A percentile compares a stretch with the other conserved stretches of the same genome.
These are phyloP conservation scores for Ochotona princeps DNA, from an alignment of 2,113 vertebrate species.

Conservation along the genomic window DNA sequence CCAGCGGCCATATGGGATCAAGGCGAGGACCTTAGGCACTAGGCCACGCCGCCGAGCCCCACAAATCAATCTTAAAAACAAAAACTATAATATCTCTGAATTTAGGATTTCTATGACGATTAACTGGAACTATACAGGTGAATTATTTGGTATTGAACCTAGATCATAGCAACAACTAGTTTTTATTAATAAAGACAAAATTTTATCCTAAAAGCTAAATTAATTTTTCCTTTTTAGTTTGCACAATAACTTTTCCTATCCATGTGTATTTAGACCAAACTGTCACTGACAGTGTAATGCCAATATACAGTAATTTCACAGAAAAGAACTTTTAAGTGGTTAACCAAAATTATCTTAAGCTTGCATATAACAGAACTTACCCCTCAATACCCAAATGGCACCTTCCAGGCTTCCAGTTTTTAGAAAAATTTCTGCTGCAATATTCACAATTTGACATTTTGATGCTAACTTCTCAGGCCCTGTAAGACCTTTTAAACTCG, in stretches of 20 bases:
- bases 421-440: constrained; percentile 93
- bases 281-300: not conserved
- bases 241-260: not conserved
- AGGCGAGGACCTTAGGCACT: too few relatives aligned
- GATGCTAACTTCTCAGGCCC: constrained; percentile 87
- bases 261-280: not conserved
- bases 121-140: not conserved
- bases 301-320: not conserved
- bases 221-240: constrained; percentile 18
- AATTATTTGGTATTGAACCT: not conserved
- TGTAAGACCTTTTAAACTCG: constrained; percentile 90
- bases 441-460: constrained; percentile 92
- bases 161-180: not conserved
- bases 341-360: not conserved
- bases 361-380: constrained; percentile 82
- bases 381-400: constrained; percentile 90
- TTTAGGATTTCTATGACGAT: not conserved
- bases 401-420: constrained; percentile 90
- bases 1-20: too few relatives aligned
- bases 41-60: too few relatives aligned
- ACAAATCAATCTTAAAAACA: too few relatives aligned
- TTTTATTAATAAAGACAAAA: not conserved
- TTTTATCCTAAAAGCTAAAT: constrained; percentile 27
- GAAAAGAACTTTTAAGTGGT: not conserved
- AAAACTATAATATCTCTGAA: not conserved